phyloP scores from a whole-genome alignment of 2,797 vertebrate species.

The Tokudaia tokunoshimensis region DNA sequence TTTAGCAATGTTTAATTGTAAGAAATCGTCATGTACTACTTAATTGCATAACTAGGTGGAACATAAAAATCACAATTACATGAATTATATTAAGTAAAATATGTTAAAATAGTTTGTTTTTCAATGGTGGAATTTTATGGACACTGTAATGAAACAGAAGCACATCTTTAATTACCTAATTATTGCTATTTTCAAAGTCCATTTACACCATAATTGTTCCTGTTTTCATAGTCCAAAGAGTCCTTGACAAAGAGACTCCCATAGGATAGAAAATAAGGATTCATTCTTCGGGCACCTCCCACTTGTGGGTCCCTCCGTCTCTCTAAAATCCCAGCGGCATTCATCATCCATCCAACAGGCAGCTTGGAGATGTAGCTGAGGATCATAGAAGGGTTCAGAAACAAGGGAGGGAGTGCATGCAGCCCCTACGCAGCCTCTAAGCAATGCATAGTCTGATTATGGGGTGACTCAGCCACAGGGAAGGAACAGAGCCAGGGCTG shows the following conservation, averaged over 20 bases:
- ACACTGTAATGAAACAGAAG: slow-evolving; percentile 85
- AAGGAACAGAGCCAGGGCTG: background rate
- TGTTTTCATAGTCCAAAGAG: slow-evolving; percentile 83
- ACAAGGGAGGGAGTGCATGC: background rate
- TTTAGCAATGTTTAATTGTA: slow-evolving; percentile 88
- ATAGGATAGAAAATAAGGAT: slow-evolving; percentile 57
- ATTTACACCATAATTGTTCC: slow-evolving; percentile 84
- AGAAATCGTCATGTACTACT: slow-evolving; percentile 87
- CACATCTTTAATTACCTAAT: slow-evolving; percentile 89
- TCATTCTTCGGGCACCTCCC: background rate
- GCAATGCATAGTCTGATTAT: background rate
- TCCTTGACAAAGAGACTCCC: slow-evolving; percentile 73
- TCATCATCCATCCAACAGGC: background rate
- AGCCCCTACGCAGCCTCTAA: background rate
- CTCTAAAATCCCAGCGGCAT: background rate
- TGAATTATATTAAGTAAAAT: slow-evolving; percentile 90
- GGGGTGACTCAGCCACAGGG: background rate
- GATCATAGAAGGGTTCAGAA: background rate
- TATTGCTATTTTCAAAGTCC: slow-evolving; percentile 89
- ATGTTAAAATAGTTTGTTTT: slow-evolving; percentile 89
- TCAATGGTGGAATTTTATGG: slow-evolving; percentile 87
- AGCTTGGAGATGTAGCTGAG: background rate
- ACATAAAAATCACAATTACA: slow-evolving; percentile 88
- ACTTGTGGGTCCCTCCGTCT: background rate
- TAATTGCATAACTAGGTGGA: slow-evolving; percentile 88